Percentiles rank a stretch among this genome's conserved stretches.
Conservation (phyloP, 2,113 vertebrate species). For the Ifrita kowaldi region DNA sequence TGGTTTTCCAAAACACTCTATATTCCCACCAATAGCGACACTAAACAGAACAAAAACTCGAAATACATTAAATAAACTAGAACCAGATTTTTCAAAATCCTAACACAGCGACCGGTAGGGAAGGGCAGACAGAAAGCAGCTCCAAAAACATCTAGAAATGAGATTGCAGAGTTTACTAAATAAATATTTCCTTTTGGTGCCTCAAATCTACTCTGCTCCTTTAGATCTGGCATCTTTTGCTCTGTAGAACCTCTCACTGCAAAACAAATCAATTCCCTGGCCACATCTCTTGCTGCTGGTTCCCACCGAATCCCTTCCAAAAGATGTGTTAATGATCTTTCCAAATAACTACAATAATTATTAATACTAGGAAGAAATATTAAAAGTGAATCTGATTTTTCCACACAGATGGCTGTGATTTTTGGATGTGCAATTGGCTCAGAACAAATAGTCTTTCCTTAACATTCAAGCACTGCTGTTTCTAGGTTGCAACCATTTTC, state of each 20-base stretch:
- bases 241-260: neutral
- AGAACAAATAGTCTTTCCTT: neutral
- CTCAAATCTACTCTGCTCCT: neutral
- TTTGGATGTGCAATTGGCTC: neutral
- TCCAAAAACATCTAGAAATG: constrained; percentile 27
- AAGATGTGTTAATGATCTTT: neutral
- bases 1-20: constrained; percentile 24
- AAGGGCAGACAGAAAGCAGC: constrained; percentile 11
- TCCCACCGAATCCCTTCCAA: constrained; percentile 20
- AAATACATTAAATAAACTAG: constrained; percentile 21
- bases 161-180: constrained; percentile 28
- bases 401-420: neutral
- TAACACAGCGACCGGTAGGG: neutral
- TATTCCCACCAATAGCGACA: constrained; percentile 2
- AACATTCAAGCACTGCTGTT: neutral
- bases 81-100: constrained; percentile 34
- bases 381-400: neutral
- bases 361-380: neutral
- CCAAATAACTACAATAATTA: neutral
- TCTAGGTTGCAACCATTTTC: neutral
- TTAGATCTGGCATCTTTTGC: neutral
- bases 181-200: constrained; percentile 23
- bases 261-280: neutral
- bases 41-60: neutral
- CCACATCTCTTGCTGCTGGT: neutral